Evolutionary conservation across 2,888 invertebrate genomes (phyloP).

Genomic region (Megalurothrips usitatus): DNA sequence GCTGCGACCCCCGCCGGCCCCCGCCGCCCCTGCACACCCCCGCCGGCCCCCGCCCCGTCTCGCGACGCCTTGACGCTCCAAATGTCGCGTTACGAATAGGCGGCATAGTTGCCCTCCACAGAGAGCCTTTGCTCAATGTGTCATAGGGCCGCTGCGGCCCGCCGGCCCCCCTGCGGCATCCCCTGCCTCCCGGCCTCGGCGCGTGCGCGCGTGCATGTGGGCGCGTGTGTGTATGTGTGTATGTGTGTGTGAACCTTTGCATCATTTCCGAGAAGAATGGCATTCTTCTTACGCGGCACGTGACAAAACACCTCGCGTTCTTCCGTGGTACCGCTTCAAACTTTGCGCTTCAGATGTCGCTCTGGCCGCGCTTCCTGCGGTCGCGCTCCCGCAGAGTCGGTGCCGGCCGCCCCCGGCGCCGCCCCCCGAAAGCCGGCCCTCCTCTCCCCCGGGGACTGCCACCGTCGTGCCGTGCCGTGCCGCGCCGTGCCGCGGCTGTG

Average conservation of each 20-base stretch:
- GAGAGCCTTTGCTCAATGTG: constrained; percentile 24
- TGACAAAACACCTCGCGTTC: no score
- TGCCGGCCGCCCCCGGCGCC: no score
- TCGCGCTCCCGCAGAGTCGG: background rate
- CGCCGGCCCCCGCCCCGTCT: background rate
- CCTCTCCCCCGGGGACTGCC: background rate
- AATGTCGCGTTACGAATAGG: constrained; percentile 26
- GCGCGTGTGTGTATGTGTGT: background rate
- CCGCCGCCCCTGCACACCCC: background rate
- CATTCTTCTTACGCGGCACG: no score
- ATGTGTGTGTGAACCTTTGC: background rate
- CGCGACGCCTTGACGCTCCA: constrained; percentile 13
- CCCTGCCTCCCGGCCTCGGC: background rate
- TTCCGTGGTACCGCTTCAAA: no score
- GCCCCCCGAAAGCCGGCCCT: background rate
- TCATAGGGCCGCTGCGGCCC: background rate
- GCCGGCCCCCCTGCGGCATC: background rate
- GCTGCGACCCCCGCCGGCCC: background rate
- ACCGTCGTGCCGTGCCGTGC: no score
- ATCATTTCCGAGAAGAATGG: no score
- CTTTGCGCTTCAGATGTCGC: no score
- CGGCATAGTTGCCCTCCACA: constrained; percentile 23
- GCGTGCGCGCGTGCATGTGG: background rate
- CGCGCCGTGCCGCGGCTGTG: background rate
- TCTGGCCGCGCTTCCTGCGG: background rate